Evolutionary conservation across 1,140 invertebrate genomes (phyloP), one percentile per base, ranked within the genome.

Genomic region (Campoletis sonorensis): DNA sequence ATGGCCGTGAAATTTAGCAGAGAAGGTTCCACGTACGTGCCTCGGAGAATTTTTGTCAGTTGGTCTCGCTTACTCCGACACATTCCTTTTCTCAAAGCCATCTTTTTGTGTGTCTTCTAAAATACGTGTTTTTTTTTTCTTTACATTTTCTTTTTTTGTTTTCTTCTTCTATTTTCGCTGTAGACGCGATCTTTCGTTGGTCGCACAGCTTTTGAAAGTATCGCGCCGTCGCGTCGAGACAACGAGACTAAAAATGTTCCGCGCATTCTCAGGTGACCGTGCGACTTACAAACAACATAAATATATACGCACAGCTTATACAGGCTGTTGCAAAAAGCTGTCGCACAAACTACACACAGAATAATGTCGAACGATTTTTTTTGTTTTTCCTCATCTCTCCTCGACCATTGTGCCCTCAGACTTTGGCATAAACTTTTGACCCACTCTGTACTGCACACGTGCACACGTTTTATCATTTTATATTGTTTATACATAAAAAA

Each of bases 231-330:
- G 30, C 16, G 40, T 64, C 61, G 61, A 26, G 61, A 64, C 61
- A 64, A 64, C 61, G 21, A 64, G 61, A 64, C 61, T 64, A 64
- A 64, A 64, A 75, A 58, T 75, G 45, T 75, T 26, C 70, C 30
- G 70, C 78, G 82, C 85, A 83, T 85, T 84, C 80, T 87, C 85
- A 87, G 84, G 85, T 87, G 86, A 84, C 82, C 72, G 72, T 75
- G 72, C 45, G 72, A 75, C 72, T 75, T 23, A 33, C 45, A 33
- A 45, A 1, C 33, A 27, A 30, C 23, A 33, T 33, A 18, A n/a
- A 23, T 51, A 23, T 75, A 49, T 54, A 54, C 16, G 8, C 13
- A 45, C 40, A 10, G 40, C 40, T 5, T 45, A 45, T 45, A 45
- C 40, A 45, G 40, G 40, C 11, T 13, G 40, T 11, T 0, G 7